Percentiles rank a stretch among this genome's conserved stretches.
phyloP scores from a whole-genome alignment of 2,113 vertebrate genomes.

The Cyanoliseus patagonus region DNA sequence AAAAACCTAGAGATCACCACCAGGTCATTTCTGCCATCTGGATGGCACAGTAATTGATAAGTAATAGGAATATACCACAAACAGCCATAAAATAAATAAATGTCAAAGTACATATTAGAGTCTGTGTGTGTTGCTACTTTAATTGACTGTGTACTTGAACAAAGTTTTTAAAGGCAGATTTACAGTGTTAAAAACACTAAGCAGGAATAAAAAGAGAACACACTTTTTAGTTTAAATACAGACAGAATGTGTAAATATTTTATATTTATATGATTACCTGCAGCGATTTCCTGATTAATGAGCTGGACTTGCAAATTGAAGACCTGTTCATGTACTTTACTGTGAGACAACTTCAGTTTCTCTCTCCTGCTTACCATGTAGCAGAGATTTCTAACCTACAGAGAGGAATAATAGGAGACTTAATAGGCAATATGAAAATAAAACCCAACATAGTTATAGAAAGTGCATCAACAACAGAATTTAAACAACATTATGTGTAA shows the following conservation, averaged over 20 bases:
- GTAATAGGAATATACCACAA: background rate
- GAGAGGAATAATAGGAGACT: background rate
- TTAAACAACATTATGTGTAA: background rate
- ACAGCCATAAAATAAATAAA: background rate
- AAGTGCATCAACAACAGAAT: background rate
- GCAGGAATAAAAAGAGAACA: background rate
- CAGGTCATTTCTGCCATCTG: background rate
- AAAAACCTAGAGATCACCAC: background rate
- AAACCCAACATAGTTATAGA: background rate
- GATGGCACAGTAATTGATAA: background rate
- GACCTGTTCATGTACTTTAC: slow-evolving; percentile 94
- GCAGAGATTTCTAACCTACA: slow-evolving; percentile 95
- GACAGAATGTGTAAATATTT: background rate
- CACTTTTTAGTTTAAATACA: background rate
- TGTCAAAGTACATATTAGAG: background rate
- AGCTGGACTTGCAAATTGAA: slow-evolving; percentile 92
- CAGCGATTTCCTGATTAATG: slow-evolving; percentile 85
- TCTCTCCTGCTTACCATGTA: slow-evolving; percentile 99
- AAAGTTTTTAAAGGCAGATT: background rate
- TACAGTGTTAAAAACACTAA: background rate
- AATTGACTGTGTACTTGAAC: background rate
- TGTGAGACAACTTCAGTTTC: slow-evolving; percentile 94
- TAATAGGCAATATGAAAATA: background rate
- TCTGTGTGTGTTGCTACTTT: background rate
- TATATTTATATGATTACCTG: slow-evolving; percentile 69